These are phyloP conservation scores for Bedellia somnulentella DNA, from an alignment of 2,888 invertebrate species.

Conservation along the genomic window DNA sequence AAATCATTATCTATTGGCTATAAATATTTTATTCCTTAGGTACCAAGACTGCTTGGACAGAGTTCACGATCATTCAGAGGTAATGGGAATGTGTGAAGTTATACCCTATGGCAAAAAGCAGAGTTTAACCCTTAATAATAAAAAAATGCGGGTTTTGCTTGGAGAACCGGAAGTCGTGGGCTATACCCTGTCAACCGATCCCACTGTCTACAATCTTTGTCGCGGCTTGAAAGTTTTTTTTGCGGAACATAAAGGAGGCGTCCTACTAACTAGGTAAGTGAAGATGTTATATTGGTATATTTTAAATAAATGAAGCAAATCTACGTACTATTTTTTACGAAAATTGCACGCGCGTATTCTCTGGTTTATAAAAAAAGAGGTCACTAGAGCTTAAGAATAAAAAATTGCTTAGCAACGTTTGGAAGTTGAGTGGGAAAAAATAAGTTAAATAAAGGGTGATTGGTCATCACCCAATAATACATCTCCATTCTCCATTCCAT, in stretches of 20 bases:
- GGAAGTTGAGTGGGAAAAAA: too few relatives aligned
- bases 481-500: too few relatives aligned
- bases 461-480: too few relatives aligned
- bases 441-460: too few relatives aligned
- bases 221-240: constrained; percentile 61
- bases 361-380: too few relatives aligned
- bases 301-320: too few relatives aligned
- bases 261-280: constrained; percentile 40
- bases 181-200: constrained; percentile 45
- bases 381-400: too few relatives aligned
- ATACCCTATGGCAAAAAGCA: constrained; percentile 46
- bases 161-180: constrained; percentile 50
- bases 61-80: constrained; percentile 46
- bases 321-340: too few relatives aligned
- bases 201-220: constrained; percentile 48
- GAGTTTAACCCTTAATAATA: constrained; percentile 30
- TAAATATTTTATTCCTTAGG: too few relatives aligned
- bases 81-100: constrained; percentile 50
- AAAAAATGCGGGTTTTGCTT: constrained; percentile 39
- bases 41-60: constrained; percentile 40
- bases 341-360: too few relatives aligned
- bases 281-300: constrained; percentile 1
- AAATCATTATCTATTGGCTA: too few relatives aligned
- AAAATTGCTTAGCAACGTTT: too few relatives aligned
- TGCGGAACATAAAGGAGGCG: constrained; percentile 47